Percentiles rank a stretch among this genome's conserved stretches.
Evolutionary conservation across 1,140 invertebrate genomes (phyloP).

Genomic region (Chrysoperla carnea): DNA sequence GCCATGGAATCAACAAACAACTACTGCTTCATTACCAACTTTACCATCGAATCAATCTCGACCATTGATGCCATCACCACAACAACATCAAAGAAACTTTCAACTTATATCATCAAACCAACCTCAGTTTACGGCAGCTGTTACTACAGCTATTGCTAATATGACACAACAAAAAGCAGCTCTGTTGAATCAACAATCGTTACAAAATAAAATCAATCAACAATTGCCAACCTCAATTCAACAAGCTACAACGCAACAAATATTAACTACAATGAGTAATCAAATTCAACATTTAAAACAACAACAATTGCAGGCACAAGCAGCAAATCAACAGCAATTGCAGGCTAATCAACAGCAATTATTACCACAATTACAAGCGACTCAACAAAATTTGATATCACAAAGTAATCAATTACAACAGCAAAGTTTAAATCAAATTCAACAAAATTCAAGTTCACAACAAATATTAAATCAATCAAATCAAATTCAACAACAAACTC

Average conservation of each 20-base stretch:
- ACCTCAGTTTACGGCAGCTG: slow-evolving; percentile 4
- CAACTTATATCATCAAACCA: slow-evolving; percentile 6
- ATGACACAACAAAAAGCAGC: slow-evolving; percentile 11
- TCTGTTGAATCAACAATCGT: slow-evolving; percentile 5
- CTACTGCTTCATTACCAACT: neutral
- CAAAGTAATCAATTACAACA: slow-evolving; percentile 33
- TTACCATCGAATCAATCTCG: too few species aligned
- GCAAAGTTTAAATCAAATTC: slow-evolving; percentile 18
- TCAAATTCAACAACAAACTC: slow-evolving; percentile 4
- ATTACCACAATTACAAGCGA: slow-evolving; percentile 19
- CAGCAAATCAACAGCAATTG: slow-evolving; percentile 4
- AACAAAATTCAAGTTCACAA: too few species aligned
- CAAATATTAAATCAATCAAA: neutral
- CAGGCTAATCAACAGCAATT: slow-evolving; percentile 21
- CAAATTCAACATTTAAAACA: slow-evolving; percentile 1
- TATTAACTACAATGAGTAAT: slow-evolving; percentile 3
- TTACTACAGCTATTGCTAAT: slow-evolving; percentile 9
- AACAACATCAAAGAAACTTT: too few species aligned
- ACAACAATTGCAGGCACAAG: slow-evolving; percentile 6
- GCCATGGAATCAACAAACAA: slow-evolving; percentile 47
- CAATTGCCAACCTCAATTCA: slow-evolving; percentile 1
- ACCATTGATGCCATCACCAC: too few species aligned
- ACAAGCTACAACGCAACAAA: slow-evolving; percentile 1
- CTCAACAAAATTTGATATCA: slow-evolving; percentile 33
- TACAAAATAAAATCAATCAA: neutral